Evolutionary conservation across 2,797 vertebrate genomes (phyloP), one percentile per base, ranked within the genome.

Genomic region (Coregonus ussuriensis): DNA sequence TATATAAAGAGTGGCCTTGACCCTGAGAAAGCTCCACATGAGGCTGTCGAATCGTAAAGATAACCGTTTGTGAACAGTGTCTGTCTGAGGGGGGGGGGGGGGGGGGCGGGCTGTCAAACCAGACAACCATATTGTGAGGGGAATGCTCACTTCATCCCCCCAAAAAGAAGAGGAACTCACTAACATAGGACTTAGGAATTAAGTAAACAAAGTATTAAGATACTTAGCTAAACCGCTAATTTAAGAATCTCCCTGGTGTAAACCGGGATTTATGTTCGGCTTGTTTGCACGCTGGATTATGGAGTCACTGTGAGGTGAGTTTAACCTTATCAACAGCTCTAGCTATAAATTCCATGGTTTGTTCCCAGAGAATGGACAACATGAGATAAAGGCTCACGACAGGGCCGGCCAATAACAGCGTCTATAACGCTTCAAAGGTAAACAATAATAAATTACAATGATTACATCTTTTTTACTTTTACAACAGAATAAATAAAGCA

Each of bases 181-280:
- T 70, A 85, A 88, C 86, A 77, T 82, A 83, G 59, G 72, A 87
- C 59, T 91, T 85, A 88, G 77, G 84, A 82, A 82, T 89, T 86
- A 88, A 86, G 84, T 77, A 84, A 87, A 62, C 68, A 86, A 81
- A 84, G 91, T 78, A 89, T 92, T 91, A 91, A 82, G 85, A 90
- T 84, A 90, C 89, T 71, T 93, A 93, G 41, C 41, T 47, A 47
- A 93, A 92, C 92, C 93, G 85, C 94, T 94, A 93, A 94, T 93
- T 95, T 94, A 94, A 93, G 94, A 93, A 94, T 95, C 91, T 95
- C 89, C 91, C 82, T 72, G 85, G 91, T 93, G 89, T 96, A 96
- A 97, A 95, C 95, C 94, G 80, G 95, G 95, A 94, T 95, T 95
- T 95, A 93, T 95, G 92, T 87, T 82, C 90, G 79, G 89, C 88